Base-by-base conservation (phyloP, 2,113 vertebrate genomes). In the Malurus elegans region DNA sequence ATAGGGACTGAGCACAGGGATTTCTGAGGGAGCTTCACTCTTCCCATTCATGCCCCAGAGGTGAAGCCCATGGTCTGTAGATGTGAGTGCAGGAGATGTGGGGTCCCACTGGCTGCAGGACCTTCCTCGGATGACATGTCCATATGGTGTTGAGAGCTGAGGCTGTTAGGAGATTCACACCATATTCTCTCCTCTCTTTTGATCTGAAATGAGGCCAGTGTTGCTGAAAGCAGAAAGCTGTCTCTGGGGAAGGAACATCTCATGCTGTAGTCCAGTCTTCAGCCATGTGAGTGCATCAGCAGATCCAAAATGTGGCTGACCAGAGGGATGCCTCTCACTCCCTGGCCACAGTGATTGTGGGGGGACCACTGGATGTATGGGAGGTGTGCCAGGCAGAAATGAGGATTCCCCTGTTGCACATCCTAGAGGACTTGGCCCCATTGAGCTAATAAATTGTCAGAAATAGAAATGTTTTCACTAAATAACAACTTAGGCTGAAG, bases 381-480 rank as follows among this genome's bases (percentile, higher is more conserved):
- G 42, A 79, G 24, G 14, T 18, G 4, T 7, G 5, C 36, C 53
- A 72, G 36, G 29, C 38, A 74, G 72, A 78, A 88, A 71, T 4
- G 1, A 56, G 48, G 64, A 60, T 75, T 89, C 5, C 15, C 17
- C 13, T 51, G 4, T 54, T 75, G 11, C 12, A 23, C 2, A 4
- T 67, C 31, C 36, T 45, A 24, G 34, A 84, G 60, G 40, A 75
- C 23, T 81, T 89, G n/a, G 70, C 20, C 19, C 10, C 1, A 3
- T 11, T 79, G 42, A 90, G 29, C 26, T 76, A 87, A 92, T 69
- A 65, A 89, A 72, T 70, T n/a, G 17, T 73, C 0, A 0, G 51
- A 84, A 86, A 73, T 40, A 84, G n/a, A 78, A 91, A 56, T 74
- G 65, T 87, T 79, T 92, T 72, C 53, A 34, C n/a, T 57, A 91